Evolutionary conservation across 2,113 vertebrate species (phyloP).

Genomic region (Podilymbus podiceps): DNA sequence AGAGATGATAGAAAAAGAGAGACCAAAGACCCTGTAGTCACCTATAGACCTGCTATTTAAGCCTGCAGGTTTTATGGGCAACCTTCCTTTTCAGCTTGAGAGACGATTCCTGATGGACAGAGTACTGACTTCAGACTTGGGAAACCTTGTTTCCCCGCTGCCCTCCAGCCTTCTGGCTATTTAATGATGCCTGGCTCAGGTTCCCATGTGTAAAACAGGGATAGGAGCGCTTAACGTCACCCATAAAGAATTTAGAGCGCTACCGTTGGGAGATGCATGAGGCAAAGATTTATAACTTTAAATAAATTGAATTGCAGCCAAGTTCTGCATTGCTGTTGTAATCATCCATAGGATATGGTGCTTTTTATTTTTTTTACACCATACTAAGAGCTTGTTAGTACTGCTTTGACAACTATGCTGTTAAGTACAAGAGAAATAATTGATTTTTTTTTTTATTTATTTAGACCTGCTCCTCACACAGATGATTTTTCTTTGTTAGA

Average conservation of each 20-base stretch:
- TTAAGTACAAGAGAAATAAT: not conserved
- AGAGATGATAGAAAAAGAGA: not conserved
- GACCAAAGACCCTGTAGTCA: not conserved
- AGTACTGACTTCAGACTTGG: not conserved
- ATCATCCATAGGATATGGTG: not conserved
- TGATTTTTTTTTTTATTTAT: not conserved
- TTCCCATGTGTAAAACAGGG: not conserved
- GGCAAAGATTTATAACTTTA: not conserved
- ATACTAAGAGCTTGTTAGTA: not conserved
- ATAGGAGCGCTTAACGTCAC: not conserved
- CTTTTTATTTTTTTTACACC: not conserved
- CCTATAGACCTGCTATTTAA: not conserved
- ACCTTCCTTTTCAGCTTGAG: not conserved
- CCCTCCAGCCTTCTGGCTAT: not conserved
- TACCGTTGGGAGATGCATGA: accelerated
- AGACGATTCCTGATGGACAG: not conserved
- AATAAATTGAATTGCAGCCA: not conserved
- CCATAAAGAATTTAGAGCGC: not conserved
- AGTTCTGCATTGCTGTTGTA: not conserved
- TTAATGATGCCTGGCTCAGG: not conserved
- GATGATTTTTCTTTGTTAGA: not conserved
- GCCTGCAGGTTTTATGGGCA: not conserved
- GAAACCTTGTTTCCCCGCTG: not conserved
- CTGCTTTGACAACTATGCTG: not conserved
- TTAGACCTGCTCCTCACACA: not conserved